phyloP scores from a whole-genome alignment of 1,140 invertebrate species.

The Heliconius melpomene region DNA sequence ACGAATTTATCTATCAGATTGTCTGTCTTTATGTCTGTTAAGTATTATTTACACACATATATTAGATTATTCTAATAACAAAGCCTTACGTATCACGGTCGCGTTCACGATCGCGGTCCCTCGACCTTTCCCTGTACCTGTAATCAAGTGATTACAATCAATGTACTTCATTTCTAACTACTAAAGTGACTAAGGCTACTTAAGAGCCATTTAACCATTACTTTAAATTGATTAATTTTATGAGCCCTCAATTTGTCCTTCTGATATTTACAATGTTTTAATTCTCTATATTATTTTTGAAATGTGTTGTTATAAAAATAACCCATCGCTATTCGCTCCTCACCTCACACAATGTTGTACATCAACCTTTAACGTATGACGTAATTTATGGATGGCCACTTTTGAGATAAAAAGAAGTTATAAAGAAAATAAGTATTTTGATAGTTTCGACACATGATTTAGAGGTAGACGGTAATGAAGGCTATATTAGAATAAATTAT shows the following conservation, averaged over 20 bases:
- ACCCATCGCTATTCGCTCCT: too few relatives aligned
- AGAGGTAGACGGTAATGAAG: neutral
- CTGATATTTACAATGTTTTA: too few relatives aligned
- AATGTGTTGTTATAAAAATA: too few relatives aligned
- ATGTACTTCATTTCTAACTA: conserved; percentile 5
- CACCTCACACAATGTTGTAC: too few relatives aligned
- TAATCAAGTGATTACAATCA: conserved; percentile 57
- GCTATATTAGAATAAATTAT: neutral
- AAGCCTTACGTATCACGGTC: conserved; percentile 84
- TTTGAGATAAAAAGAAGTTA: too few relatives aligned
- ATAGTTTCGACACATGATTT: conserved; percentile 2
- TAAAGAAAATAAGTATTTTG: conserved; percentile 4
- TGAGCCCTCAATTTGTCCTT: too few relatives aligned
- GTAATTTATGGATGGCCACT: neutral
- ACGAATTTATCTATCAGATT: neutral
- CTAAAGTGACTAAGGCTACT: neutral
- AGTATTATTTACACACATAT: neutral
- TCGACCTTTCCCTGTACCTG: conserved; percentile 82
- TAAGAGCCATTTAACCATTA: too few relatives aligned
- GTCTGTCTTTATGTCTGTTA: neutral
- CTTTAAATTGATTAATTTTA: too few relatives aligned
- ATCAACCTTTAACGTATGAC: neutral
- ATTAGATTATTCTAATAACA: neutral
- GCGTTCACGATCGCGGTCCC: conserved; percentile 85
- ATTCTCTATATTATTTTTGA: too few relatives aligned